These are phyloP conservation scores for Magallana nippona DNA, from an alignment of 2,888 invertebrate species.

Conservation along the genomic window DNA sequence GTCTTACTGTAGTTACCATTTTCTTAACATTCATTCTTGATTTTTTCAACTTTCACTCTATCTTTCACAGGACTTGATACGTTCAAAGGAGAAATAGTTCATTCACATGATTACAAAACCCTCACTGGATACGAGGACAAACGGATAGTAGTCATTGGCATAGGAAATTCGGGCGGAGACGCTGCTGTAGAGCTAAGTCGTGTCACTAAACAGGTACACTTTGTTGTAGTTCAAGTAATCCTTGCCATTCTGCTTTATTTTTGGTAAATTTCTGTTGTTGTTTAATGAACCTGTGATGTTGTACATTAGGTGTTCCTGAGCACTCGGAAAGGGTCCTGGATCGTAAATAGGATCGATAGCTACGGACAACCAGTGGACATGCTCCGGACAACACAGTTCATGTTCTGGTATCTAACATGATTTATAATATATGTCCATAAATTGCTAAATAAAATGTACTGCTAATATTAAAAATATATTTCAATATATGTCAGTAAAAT, in stretches of 20 bases:
- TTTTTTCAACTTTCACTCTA: neutral
- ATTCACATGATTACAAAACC: constrained; percentile 70
- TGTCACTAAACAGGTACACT: constrained; percentile 69
- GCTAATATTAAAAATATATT: no score
- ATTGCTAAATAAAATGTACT: neutral
- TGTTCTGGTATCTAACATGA: neutral
- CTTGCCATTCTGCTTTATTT: neutral
- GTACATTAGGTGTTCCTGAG: constrained; percentile 78
- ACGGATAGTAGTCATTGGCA: constrained; percentile 80
- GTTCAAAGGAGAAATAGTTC: constrained; percentile 70
- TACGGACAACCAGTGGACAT: constrained; percentile 74
- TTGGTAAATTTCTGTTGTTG: neutral
- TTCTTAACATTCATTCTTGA: neutral
- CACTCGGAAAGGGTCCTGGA: constrained; percentile 80
- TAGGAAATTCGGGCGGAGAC: constrained; percentile 81
- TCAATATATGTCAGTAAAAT: neutral
- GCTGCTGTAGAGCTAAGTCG: constrained; percentile 79
- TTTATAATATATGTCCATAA: neutral
- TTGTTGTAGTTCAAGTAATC: neutral
- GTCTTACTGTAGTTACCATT: no score
- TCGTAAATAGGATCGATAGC: constrained; percentile 76
- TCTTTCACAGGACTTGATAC: constrained; percentile 51
- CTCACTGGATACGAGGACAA: constrained; percentile 68
- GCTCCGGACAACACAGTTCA: constrained; percentile 52
- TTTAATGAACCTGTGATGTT: neutral